phyloP scores from a whole-genome alignment of 2,888 invertebrate genomes.

The Plemyria rubiginata region DNA sequence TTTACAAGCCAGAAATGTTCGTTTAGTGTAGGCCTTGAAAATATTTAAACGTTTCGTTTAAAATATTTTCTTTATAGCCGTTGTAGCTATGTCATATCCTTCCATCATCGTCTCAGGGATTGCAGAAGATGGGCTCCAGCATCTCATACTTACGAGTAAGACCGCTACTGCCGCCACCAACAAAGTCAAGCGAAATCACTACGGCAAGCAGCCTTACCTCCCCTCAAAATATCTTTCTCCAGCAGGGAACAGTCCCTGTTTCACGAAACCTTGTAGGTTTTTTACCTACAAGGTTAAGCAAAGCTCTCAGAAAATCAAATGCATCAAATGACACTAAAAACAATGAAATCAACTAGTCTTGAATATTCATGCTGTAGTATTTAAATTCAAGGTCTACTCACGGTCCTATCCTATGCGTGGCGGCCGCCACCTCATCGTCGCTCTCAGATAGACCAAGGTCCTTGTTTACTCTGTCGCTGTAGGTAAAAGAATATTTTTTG shows the following conservation, averaged over 20 bases:
- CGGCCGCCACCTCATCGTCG: constrained; percentile 87
- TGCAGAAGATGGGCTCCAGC: too few species aligned
- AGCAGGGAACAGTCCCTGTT: not conserved
- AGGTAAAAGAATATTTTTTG: constrained; percentile 35
- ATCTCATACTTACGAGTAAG: too few species aligned
- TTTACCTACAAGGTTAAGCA: not conserved
- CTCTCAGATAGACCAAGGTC: constrained; percentile 92
- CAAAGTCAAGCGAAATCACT: too few species aligned
- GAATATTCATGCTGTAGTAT: not conserved
- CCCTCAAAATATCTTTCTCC: too few species aligned
- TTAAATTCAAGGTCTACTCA: constrained; percentile 54
- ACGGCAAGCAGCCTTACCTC: too few species aligned
- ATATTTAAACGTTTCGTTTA: too few species aligned
- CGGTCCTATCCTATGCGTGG: constrained; percentile 73
- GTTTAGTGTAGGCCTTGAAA: too few species aligned
- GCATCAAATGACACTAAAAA: not conserved
- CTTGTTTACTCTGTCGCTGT: constrained; percentile 79
- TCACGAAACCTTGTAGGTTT: not conserved
- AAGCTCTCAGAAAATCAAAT: not conserved
- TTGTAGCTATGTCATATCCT: too few species aligned
- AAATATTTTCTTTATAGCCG: too few species aligned
- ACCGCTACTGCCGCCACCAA: too few species aligned
- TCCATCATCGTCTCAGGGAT: too few species aligned
- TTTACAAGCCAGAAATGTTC: too few species aligned
- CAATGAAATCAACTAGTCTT: constrained; percentile 3